A percentile compares a stretch with the other conserved stretches of the same genome.
These are phyloP conservation scores for Crenichthys baileyi DNA, from an alignment of 2,797 vertebrate species.

Conservation along the genomic window DNA sequence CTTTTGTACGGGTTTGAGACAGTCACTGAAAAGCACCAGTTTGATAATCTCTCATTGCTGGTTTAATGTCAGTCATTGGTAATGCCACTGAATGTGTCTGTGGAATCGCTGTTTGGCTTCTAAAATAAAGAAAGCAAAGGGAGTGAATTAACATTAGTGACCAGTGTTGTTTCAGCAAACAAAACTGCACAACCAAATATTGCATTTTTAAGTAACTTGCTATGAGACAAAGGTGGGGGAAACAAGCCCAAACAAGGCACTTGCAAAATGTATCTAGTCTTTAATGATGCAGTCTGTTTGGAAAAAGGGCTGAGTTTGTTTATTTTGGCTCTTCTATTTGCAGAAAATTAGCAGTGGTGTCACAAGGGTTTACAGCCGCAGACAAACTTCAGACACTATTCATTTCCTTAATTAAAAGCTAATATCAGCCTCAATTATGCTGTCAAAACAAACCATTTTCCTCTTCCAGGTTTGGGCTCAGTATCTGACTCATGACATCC, in stretches of 20 bases:
- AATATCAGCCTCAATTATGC: constrained; percentile 31
- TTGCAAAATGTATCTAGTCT: constrained; percentile 14
- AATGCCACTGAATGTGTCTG: not conserved
- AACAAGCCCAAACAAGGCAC: not conserved
- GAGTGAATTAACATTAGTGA: not conserved
- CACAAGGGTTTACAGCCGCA: constrained; percentile 18
- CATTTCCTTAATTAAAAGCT: constrained; percentile 40
- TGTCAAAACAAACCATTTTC: constrained; percentile 53
- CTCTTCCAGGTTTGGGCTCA: constrained; percentile 25
- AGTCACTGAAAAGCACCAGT: constrained; percentile 22
- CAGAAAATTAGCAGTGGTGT: constrained; percentile 28
- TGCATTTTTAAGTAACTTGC: not conserved
- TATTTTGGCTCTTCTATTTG: constrained; percentile 21
- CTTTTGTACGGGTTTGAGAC: not conserved
- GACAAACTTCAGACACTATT: constrained; percentile 31
- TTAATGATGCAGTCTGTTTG: not conserved
- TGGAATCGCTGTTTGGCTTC: not conserved
- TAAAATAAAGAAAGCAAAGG: constrained; percentile 4
- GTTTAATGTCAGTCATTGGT: constrained; percentile 11
- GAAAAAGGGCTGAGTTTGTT: constrained; percentile 18
- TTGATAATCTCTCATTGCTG: constrained; percentile 1
- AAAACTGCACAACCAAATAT: not conserved
- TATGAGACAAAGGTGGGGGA: not conserved
- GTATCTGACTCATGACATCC: constrained; percentile 37
- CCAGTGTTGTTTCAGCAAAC: not conserved